Conservation (phyloP, 2,113 vertebrate genomes). For the Daboia siamensis region DNA sequence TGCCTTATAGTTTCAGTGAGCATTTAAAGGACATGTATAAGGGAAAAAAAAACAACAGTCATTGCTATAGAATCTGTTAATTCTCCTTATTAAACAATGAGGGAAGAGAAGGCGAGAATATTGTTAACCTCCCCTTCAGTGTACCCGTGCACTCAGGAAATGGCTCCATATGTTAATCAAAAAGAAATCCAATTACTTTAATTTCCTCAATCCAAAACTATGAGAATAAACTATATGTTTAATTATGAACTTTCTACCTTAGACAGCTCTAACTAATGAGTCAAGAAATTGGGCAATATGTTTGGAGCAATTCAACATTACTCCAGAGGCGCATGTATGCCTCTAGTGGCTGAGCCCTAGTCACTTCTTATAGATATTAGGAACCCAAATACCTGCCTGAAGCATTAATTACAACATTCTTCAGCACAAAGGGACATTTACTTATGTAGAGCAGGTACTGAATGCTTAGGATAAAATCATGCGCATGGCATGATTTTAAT, state of each 20-base stretch:
- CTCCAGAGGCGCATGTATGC: conserved; percentile 64
- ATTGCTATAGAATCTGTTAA: background rate
- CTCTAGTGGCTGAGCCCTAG: conserved; percentile 40
- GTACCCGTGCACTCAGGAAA: conserved; percentile 38
- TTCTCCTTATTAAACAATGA: background rate
- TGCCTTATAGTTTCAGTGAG: background rate
- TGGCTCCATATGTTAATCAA: conserved; percentile 48
- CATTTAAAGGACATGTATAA: background rate
- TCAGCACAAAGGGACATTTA: conserved; percentile 54
- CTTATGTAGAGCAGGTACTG: conserved; percentile 48
- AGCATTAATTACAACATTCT: conserved; percentile 68
- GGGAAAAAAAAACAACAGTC: background rate
- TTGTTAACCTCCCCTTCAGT: conserved; percentile 37
- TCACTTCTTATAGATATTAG: conserved; percentile 68
- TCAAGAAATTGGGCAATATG: conserved; percentile 63
- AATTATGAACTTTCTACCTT: conserved; percentile 75
- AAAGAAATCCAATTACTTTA: conserved; percentile 68
- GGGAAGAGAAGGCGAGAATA: background rate
- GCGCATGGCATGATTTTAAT: background rate
- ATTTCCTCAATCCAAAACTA: conserved; percentile 65
- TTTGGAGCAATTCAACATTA: conserved; percentile 67
- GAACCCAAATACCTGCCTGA: conserved; percentile 56
- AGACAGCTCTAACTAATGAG: conserved; percentile 78
- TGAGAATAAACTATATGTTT: conserved; percentile 71
- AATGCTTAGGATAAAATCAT: background rate